Evolutionary conservation across 2,797 vertebrate species (phyloP).

Genomic region (Buceros bicornis): DNA sequence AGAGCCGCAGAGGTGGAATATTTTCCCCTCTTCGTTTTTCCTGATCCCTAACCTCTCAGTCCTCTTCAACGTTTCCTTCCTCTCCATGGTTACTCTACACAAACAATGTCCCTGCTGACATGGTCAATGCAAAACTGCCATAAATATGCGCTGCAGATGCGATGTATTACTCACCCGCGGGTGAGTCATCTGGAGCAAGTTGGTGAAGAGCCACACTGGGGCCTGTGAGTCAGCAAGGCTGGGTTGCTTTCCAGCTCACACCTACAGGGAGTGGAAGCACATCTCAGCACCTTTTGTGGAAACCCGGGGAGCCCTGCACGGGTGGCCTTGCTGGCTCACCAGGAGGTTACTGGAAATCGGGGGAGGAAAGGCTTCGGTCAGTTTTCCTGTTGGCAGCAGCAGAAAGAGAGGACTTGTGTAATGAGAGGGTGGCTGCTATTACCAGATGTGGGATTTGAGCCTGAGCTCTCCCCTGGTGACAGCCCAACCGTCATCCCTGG

Average conservation of each 20-base stretch:
- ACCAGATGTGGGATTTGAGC: neutral
- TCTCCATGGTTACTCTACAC: conserved; percentile 69
- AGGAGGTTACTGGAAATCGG: neutral
- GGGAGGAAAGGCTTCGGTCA: neutral
- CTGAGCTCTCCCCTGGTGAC: neutral
- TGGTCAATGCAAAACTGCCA: conserved; percentile 11
- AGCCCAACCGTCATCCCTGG: neutral
- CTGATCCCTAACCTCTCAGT: neutral
- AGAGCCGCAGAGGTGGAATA: neutral
- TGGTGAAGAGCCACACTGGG: neutral
- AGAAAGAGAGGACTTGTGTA: neutral
- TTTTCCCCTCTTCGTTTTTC: neutral
- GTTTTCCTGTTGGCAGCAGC: neutral
- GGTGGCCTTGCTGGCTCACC: neutral
- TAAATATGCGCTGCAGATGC: conserved; percentile 60
- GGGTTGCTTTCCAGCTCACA: conserved; percentile 23
- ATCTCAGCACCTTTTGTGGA: neutral
- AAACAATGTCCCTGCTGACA: conserved; percentile 50
- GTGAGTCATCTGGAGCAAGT: conserved; percentile 54
- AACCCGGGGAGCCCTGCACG: neutral
- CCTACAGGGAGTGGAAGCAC: neutral
- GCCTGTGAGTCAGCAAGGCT: conserved; percentile 59
- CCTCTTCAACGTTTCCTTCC: conserved; percentile 20
- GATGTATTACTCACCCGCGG: conserved; percentile 26
- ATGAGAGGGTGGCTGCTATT: neutral